phyloP scores from a whole-genome alignment of 2,797 vertebrate genomes.

The Botia almorhae region DNA sequence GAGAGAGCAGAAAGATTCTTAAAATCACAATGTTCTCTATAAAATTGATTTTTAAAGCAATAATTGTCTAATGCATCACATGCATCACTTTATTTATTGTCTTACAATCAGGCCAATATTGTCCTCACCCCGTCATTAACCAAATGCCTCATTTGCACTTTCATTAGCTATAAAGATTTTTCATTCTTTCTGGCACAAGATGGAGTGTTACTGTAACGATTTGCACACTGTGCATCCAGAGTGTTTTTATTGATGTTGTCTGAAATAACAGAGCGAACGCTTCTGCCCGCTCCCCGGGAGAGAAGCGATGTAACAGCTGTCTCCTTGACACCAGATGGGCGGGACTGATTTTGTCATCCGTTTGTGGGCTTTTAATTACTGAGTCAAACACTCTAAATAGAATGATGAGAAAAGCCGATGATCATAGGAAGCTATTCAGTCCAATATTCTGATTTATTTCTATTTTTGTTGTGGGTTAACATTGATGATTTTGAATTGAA shows the following conservation, averaged over 20 bases:
- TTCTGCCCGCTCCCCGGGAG: conserved; percentile 44
- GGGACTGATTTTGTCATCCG: conserved; percentile 63
- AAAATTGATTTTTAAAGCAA: conserved; percentile 47
- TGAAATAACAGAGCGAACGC: conserved; percentile 33
- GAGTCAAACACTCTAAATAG: conserved; percentile 47
- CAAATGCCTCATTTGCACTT: conserved; percentile 53
- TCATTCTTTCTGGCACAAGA: conserved; percentile 34
- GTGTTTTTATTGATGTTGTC: conserved; percentile 43
- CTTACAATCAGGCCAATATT: conserved; percentile 46
- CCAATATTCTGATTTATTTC: neutral
- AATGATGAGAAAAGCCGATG: conserved; percentile 39
- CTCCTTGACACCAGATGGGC: conserved; percentile 54
- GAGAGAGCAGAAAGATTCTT: conserved; percentile 8
- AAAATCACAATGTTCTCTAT: conserved; percentile 31
- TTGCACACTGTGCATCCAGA: conserved; percentile 34
- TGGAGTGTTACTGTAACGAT: conserved; percentile 44
- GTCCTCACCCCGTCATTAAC: conserved; percentile 48
- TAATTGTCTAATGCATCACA: conserved; percentile 35
- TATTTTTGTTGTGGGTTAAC: neutral
- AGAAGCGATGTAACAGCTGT: conserved; percentile 52
- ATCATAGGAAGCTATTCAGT: conserved; percentile 21
- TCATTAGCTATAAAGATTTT: conserved; percentile 53
- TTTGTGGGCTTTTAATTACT: conserved; percentile 56
- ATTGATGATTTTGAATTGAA: neutral
- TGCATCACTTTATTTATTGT: conserved; percentile 43